Base-by-base conservation (phyloP, 2,113 vertebrate genomes). In the Todiramphus chloris region DNA sequence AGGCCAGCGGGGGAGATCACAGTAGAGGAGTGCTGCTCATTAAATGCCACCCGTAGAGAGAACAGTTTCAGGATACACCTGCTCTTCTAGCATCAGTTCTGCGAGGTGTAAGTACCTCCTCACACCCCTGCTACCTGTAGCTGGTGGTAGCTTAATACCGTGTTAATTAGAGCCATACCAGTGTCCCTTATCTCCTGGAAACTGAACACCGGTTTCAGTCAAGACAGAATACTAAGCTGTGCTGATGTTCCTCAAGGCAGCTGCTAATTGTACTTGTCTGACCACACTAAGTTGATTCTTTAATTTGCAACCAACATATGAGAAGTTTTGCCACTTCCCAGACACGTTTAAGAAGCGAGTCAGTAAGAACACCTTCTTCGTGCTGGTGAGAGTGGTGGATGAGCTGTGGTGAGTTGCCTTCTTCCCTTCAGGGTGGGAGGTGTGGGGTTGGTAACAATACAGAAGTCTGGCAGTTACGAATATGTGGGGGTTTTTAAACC, bases 311-410 rank as follows among this genome's bases (percentile, higher is more conserved):
- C 85, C 96, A 97, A 99, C 99, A 83, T 99, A 99, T 82, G 99
- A 99, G 90, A 99, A 98, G 55, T 99, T 99, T 83, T 99, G 99
- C 74, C 99, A 99, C 96, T 99, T 99, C 90, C 98, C 99, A 0
- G 99, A 99, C 97, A 99, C 98, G 0, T 99, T 99, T 97, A 99
- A 99, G 98, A 99, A 99, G 97, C 98, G 99, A 1, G 99, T 99
- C 95, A 99, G 99, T 98, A 99, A 99, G 97, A 99, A 99, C 97
- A 99, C 99, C 0, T 99, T 99, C 98, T 99, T 99, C 6, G 99
- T 99, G 95, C 98, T 99, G 97, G 99, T 99, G 70, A 97, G 99
- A 55, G 99, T 99, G 83, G 99, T 99, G 93, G 99, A 99, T 21
- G 99, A 99, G 96, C 98, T 99, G 77, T 99, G 99, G 99, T 99